Conservation (phyloP, 2,113 vertebrate genomes). For the Alouatta palliata region DNA sequence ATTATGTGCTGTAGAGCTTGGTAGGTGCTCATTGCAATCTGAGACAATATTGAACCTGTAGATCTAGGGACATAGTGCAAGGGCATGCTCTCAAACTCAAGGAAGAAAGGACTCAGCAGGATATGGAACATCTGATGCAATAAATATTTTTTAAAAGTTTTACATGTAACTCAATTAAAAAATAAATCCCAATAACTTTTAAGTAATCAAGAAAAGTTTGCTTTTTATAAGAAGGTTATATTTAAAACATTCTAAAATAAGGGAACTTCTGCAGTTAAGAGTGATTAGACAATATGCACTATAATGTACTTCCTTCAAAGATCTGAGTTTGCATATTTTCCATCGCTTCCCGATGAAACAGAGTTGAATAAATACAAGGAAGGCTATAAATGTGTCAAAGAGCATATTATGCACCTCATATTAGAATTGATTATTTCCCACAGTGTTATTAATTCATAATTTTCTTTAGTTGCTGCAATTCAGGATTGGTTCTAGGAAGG, state of each 20-base stretch:
- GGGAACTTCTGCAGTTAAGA: not conserved
- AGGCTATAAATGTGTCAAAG: conserved; percentile 2
- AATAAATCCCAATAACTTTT: not conserved
- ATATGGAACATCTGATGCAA: not conserved
- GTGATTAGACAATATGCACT: no score
- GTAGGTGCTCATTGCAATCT: not conserved
- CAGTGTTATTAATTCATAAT: conserved; percentile 60
- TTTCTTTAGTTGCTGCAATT: conserved; percentile 27
- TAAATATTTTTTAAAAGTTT: not conserved
- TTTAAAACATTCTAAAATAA: not conserved
- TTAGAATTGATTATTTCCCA: conserved; percentile 50
- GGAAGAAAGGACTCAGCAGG: not conserved
- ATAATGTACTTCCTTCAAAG: not conserved
- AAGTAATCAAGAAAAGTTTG: not conserved
- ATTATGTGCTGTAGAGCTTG: not conserved
- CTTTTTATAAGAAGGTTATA: not conserved
- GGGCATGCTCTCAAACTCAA: not conserved
- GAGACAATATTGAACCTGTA: not conserved
- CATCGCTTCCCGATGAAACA: not conserved
- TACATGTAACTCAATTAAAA: not conserved
- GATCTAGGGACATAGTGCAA: not conserved
- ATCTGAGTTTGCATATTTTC: not conserved
- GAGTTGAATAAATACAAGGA: not conserved
- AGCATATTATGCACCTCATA: not conserved
- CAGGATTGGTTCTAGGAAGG: not conserved